Evolutionary conservation across 1,140 invertebrate genomes (phyloP), one percentile per base, ranked within the genome.

Genomic region (Mylabris phalerata): DNA sequence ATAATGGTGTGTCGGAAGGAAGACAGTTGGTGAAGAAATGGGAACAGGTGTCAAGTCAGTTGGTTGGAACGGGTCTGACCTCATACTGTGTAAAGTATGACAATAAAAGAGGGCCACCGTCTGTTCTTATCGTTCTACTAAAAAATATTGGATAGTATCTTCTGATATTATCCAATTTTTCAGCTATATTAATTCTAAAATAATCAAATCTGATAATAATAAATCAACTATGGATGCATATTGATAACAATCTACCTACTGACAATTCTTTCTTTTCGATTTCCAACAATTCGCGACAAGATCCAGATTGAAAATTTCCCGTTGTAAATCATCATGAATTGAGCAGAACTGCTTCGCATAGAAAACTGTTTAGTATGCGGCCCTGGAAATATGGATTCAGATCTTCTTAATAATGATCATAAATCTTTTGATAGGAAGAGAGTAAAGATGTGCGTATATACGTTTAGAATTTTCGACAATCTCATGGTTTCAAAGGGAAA

Each of bases 341-440:
- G 32, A 32, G 32, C 32, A 32, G 32, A 32, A 32, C 32, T 32
- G 24, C 42, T 26, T 54, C 44, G 44, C 44, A 54, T 54, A 32
- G 51, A 54, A 45, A 54, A 54, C 51, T 54, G 51, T 54, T 54
- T 54, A 54, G 51, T 54, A 54, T 54, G 51, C 51, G 46, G 42
- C 45, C 51, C 46, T 43, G 51, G 43, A 38, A 54, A 54, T 54
- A 54, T 54, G 51, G 42, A 45, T 54, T 54, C 51, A 42, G 46
- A 54, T 54, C 44, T 54, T 54, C 51, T 54, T 54, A 54, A 54
- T 54, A 54, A 54, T 54, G 51, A 54, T 45, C 19, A 54, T 54
- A 54, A 54, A 54, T 54, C 51, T 54, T 54, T 44, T 38, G 24
- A 54, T 46, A 54, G 32, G 32, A 7, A 32, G 32, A 32, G 32